Evolutionary conservation across 2,888 invertebrate genomes (phyloP).

Genomic region (Heliconius sara): DNA sequence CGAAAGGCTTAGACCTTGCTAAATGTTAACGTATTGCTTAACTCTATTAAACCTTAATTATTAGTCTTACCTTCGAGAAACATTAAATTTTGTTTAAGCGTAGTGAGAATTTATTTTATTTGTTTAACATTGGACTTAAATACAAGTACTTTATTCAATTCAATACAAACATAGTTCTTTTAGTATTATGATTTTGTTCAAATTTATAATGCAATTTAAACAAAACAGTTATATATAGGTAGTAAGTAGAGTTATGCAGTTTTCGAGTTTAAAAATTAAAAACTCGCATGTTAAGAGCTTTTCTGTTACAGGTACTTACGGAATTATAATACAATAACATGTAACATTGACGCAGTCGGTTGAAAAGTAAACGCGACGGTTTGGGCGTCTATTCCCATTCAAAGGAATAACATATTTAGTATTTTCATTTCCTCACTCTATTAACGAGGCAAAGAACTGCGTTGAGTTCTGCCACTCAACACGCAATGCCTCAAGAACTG

Average conservation of each 20-base stretch:
- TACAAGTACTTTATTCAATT: neutral
- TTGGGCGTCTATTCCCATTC: no score
- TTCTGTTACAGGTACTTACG: neutral
- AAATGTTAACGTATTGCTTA: constrained; percentile 31
- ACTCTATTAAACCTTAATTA: constrained; percentile 34
- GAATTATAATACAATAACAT: neutral
- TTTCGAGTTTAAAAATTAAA: neutral
- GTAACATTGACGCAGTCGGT: neutral
- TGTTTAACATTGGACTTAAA: constrained; percentile 5
- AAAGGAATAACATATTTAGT: no score
- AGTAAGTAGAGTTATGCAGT: neutral
- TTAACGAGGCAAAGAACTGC: no score
- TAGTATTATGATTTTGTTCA: neutral
- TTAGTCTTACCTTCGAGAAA: constrained; percentile 17
- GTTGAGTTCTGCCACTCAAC: no score
- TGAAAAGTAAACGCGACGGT: no score
- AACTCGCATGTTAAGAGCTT: neutral
- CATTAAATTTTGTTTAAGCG: constrained; percentile 12
- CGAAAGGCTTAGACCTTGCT: constrained; percentile 30
- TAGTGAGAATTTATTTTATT: constrained; percentile 1
- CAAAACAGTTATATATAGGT: neutral
- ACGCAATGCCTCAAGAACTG: no score
- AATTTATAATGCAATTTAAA: neutral
- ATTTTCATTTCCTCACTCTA: no score
- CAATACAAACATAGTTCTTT: neutral